Evolutionary conservation across 2,113 vertebrate genomes (phyloP).

Genomic region (Ctenomys sociabilis): DNA sequence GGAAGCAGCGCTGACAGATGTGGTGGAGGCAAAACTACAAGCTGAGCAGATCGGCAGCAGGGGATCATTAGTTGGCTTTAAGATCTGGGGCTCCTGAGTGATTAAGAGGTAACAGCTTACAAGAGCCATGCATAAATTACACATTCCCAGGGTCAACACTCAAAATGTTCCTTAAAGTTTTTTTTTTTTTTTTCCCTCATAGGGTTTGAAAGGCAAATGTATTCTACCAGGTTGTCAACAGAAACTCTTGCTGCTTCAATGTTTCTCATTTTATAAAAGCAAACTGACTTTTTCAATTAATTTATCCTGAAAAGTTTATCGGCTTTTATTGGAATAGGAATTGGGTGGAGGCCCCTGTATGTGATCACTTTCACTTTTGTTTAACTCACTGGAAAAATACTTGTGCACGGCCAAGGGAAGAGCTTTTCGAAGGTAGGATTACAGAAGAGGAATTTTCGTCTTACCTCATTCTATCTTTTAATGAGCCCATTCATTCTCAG

Average conservation of each 20-base stretch:
- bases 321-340: not conserved
- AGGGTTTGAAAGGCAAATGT: constrained; percentile 2
- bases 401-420: constrained; percentile 64
- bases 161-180: constrained; percentile 18
- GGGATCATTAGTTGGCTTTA: constrained; percentile 67
- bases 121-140: constrained; percentile 66
- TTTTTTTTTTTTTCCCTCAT: not conserved
- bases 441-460: constrained; percentile 79
- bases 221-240: not conserved
- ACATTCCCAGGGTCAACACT: constrained; percentile 21
- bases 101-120: constrained; percentile 73
- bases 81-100: constrained; percentile 46
- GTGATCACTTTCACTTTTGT: not conserved
- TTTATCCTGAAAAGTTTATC: not conserved
- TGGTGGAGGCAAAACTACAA: constrained; percentile 64
- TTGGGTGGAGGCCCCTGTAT: not conserved
- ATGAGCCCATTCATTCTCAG: constrained; percentile 71
- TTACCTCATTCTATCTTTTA: constrained; percentile 71
- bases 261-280: constrained; percentile 22
- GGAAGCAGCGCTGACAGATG: constrained; percentile 74
- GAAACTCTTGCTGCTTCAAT: not conserved
- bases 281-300: not conserved
- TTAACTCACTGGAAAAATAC: constrained; percentile 40
- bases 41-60: constrained; percentile 59
- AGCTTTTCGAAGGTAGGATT: constrained; percentile 71